Percentiles rank a stretch among this genome's conserved stretches.
Conservation (phyloP, 2,113 vertebrate genomes). For the Anoura caudifer region DNA sequence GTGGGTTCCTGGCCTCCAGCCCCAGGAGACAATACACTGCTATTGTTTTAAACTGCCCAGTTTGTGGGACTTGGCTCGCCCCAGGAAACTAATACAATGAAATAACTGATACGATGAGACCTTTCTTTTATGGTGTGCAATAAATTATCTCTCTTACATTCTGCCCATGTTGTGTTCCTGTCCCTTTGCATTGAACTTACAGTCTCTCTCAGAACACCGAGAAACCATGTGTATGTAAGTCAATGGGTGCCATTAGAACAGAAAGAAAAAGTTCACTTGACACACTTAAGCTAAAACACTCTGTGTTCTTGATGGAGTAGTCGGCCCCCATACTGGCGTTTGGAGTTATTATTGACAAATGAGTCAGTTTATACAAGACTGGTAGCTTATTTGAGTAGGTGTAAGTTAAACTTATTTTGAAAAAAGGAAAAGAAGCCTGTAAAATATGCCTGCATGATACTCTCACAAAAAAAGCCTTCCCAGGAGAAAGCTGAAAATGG, state of each 20-base stretch:
- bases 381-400: slow-evolving; percentile 21
- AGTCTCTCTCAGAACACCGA: background rate
- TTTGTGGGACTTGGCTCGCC: background rate
- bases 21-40: background rate
- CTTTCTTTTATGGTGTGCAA: background rate
- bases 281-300: background rate
- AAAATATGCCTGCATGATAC: background rate
- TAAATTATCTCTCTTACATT: background rate
- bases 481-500: background rate
- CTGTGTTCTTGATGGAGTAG: background rate
- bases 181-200: background rate
- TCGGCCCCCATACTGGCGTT: background rate
- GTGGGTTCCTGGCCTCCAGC: background rate
- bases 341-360: background rate
- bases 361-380: background rate
- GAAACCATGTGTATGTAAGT: background rate
- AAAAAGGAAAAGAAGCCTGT: background rate
- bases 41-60: background rate
- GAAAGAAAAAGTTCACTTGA: background rate
- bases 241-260: background rate
- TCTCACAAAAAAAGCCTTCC: slow-evolving; percentile 16
- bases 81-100: background rate
- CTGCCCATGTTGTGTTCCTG: background rate
- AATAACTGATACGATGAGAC: background rate
- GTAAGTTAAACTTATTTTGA: slow-evolving; percentile 41